Evolutionary conservation across 92 coral and sea anemone genomes (phyloP).

Genomic region (Umimayanthus chanpuru): DNA sequence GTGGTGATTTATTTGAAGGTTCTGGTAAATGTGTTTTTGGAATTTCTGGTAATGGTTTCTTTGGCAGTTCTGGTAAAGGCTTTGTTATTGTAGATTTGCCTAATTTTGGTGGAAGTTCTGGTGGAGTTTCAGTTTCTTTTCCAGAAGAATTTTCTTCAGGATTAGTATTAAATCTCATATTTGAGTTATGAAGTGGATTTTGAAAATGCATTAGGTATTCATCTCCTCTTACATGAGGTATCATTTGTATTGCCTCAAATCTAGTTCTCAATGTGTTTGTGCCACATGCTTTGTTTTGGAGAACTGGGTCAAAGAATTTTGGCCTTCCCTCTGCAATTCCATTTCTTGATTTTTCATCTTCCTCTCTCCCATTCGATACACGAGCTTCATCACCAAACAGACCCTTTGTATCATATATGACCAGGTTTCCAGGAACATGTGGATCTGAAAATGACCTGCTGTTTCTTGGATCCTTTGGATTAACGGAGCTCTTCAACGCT

Average conservation of each 20-base stretch:
- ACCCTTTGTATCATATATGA: slow-evolving; percentile 72
- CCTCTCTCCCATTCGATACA: neutral
- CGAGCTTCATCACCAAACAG: slow-evolving; percentile 51
- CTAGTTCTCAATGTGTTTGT: slow-evolving; percentile 54
- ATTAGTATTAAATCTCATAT: slow-evolving; percentile 19
- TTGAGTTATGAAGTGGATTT: slow-evolving; percentile 77
- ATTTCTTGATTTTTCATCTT: slow-evolving; percentile 3
- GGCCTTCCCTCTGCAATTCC: slow-evolving; percentile 47
- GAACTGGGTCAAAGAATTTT: slow-evolving; percentile 56
- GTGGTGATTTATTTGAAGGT: neutral
- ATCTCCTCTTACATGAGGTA: slow-evolving; percentile 2
- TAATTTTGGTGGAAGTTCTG: slow-evolving; percentile 13
- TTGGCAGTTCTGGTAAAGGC: slow-evolving; percentile 26
- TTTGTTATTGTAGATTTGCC: slow-evolving; percentile 3
- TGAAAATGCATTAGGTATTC: slow-evolving; percentile 53
- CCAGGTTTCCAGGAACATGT: slow-evolving; percentile 61
- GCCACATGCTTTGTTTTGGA: slow-evolving; percentile 11
- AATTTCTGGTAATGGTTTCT: slow-evolving; percentile 8
- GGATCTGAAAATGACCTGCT: slow-evolving; percentile 75
- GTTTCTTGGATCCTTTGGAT: slow-evolving; percentile 19
- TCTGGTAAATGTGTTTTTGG: slow-evolving; percentile 12
- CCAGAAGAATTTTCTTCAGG: neutral
- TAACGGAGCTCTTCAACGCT: neutral
- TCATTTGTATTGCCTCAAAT: slow-evolving; percentile 53
- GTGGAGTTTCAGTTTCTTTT: neutral